phyloP scores from a whole-genome alignment of 2,888 invertebrate species.

The Lepidocyrtinus sp. region DNA sequence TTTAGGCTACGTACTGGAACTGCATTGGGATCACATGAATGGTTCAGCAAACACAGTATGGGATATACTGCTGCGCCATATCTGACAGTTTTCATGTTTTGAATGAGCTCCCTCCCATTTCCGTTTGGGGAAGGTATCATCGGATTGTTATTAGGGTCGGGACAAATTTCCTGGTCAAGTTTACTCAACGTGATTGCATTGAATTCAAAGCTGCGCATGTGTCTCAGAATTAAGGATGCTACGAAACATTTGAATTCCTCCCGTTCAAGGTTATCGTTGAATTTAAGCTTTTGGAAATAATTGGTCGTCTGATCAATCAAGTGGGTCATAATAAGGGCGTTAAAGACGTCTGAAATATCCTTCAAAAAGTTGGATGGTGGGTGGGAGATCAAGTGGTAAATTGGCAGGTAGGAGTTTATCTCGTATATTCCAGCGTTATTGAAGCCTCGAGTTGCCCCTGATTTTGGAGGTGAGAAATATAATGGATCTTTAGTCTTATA shows the following conservation, averaged over 20 bases:
- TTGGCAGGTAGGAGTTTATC: slow-evolving; percentile 54
- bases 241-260: slow-evolving; percentile 59
- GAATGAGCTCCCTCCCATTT: neutral
- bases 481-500: slow-evolving; percentile 38
- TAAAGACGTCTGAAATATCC: slow-evolving; percentile 50
- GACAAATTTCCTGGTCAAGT: slow-evolving; percentile 26
- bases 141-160: slow-evolving; percentile 27
- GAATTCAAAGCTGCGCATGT: slow-evolving; percentile 67
- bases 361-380: slow-evolving; percentile 33
- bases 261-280: slow-evolving; percentile 22
- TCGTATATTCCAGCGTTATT: slow-evolving; percentile 56
- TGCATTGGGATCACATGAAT: slow-evolving; percentile 67
- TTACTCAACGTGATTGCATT: slow-evolving; percentile 68
- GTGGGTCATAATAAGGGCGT: slow-evolving; percentile 59
- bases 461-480: slow-evolving; percentile 23
- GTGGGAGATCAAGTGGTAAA: slow-evolving; percentile 57
- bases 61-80: slow-evolving; percentile 67
- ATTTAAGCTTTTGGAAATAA: slow-evolving; percentile 49
- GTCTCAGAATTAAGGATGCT: slow-evolving; percentile 58
- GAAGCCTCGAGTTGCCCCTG: slow-evolving; percentile 29
- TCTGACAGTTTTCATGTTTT: slow-evolving; percentile 35
- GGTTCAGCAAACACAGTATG: slow-evolving; percentile 64
- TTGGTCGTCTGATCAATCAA: slow-evolving; percentile 58
- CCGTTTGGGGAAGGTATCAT: neutral
- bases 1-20: slow-evolving; percentile 59